phyloP scores from a whole-genome alignment of 2,888 invertebrate species.

The Cryptus armator region DNA sequence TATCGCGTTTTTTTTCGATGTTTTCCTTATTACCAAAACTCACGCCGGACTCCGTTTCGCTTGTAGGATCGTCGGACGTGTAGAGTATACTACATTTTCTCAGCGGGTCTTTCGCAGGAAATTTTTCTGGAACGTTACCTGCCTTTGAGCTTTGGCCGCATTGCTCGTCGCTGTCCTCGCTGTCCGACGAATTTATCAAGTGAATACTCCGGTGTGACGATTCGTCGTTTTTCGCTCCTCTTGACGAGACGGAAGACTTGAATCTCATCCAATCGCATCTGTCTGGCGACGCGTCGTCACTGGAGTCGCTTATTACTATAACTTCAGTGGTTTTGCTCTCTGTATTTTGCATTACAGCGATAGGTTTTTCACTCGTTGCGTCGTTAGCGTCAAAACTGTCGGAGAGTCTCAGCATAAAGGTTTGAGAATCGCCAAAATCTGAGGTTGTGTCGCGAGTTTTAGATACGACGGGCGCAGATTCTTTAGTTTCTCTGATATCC shows the following conservation, averaged over 20 bases:
- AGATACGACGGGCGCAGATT: too few relatives aligned
- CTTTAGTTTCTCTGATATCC: neutral
- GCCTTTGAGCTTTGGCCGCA: slow-evolving; percentile 17
- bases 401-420: slow-evolving; percentile 73
- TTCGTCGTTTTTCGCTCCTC: slow-evolving; percentile 27
- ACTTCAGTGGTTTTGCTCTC: slow-evolving; percentile 64
- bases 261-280: slow-evolving; percentile 14
- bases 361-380: slow-evolving; percentile 40
- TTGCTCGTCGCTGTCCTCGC: slow-evolving; percentile 52
- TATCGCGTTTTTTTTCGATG: neutral
- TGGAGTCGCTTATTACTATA: slow-evolving; percentile 81
- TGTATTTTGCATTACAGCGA: neutral
- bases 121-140: slow-evolving; percentile 29
- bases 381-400: slow-evolving; percentile 71
- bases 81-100: slow-evolving; percentile 60
- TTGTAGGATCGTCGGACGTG: slow-evolving; percentile 73
- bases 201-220: slow-evolving; percentile 19
- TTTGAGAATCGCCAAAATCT: slow-evolving; percentile 69
- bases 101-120: slow-evolving; percentile 43
- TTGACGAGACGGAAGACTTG: neutral
- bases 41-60: slow-evolving; percentile 19
- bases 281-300: slow-evolving; percentile 68
- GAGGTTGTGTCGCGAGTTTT: neutral
- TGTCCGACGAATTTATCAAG: slow-evolving; percentile 71
- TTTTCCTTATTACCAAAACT: slow-evolving; percentile 29